Percentiles rank a stretch among this genome's conserved stretches.
Conservation (phyloP, 2,797 vertebrate genomes). For the Fringilla coelebs region DNA sequence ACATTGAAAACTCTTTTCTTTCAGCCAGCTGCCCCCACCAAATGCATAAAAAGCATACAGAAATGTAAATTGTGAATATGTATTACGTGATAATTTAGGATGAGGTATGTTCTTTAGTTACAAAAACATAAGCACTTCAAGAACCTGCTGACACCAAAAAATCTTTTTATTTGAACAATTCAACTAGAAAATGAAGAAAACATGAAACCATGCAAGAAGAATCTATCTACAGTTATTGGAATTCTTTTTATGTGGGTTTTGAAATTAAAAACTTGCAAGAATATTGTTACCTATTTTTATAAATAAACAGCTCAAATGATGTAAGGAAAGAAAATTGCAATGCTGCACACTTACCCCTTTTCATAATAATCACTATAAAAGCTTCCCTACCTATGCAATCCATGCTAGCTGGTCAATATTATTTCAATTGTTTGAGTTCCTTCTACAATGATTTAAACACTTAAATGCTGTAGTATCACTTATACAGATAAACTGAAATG, state of each 20-base stretch:
- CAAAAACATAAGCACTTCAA: neutral
- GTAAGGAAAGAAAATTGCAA: neutral
- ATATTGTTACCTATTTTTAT: neutral
- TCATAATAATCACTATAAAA: neutral
- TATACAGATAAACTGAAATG: neutral
- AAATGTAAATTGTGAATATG: neutral
- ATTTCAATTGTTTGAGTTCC: neutral
- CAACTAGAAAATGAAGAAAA: neutral
- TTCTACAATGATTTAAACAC: neutral
- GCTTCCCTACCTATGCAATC: neutral
- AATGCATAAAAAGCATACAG: neutral
- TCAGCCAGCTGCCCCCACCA: neutral
- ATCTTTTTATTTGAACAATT: neutral
- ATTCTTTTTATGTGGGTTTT: neutral
- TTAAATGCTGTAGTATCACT: neutral
- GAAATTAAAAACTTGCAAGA: neutral
- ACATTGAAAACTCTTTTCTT: neutral
- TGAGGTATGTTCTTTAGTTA: neutral
- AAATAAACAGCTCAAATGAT: neutral
- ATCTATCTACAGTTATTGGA: neutral
- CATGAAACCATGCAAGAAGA: neutral
- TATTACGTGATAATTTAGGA: neutral
- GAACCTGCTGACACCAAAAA: neutral
- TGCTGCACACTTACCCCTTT: neutral
- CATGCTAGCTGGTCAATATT: neutral